Base-by-base conservation (phyloP, 2,888 invertebrate species). In the Arge pagana region DNA sequence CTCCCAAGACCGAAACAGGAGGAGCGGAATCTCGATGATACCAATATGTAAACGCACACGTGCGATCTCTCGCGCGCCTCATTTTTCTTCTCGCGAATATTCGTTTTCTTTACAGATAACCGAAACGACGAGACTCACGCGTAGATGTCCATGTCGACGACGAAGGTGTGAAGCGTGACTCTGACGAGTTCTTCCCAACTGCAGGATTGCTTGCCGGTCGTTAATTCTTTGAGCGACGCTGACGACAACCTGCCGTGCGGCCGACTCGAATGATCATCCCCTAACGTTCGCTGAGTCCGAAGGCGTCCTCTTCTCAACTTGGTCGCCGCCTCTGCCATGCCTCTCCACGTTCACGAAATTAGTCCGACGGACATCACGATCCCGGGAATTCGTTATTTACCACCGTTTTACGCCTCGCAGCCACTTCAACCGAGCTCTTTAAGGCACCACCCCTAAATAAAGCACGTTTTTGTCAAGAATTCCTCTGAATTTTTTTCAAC, bases 181-280 rank as follows among this genome's bases (percentile, higher is more conserved):
- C 45, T 45, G 33, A 45, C 35, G 23, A 45, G 45, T 1, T 45
- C 45, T 33, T 45, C 45, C 45, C 45, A 45, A 16, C 45, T 35
- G 4, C 33, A 31, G 23, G 45, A 45, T 5, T 35, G 45, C 16
- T 35, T 31, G 3, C 33, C 21, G n/a, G 45, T 33, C 19, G 16
- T 45, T 15, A 35, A 23, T 19, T 33, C 45, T 10, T 26, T 35
- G n/a, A 45, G 23, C 8, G 45, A 45, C 13, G 11, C 45, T 19
- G 45, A 33, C 7, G 45, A 45, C 7, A 33, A 8, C 16, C 33
- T 45, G 21, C 7, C 8, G 15, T 23, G 15, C 1, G 45, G 15
- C 10, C 35, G 21, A 15, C 15, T n/a, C 3, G 45, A 35, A 35
- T 13, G 23, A 33, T 45, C 45, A 23, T 45, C 45, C 6, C 45